These are phyloP conservation scores for Muscicapa comitata DNA, from an alignment of 2,797 vertebrate genomes.

Conservation along the genomic window DNA sequence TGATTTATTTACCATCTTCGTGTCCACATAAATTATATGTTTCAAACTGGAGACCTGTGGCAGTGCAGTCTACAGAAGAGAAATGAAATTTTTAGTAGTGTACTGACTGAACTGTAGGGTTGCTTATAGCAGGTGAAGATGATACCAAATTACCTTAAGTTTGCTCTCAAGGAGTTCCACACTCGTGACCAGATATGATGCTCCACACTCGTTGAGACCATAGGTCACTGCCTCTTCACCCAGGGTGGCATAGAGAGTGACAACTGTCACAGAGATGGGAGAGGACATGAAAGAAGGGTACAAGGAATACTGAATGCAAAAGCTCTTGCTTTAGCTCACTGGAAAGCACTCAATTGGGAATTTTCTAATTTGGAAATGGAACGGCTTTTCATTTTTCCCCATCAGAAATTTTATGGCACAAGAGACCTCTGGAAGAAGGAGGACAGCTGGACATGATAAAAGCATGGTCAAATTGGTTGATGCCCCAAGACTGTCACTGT, in stretches of 20 bases:
- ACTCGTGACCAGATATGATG: constrained; percentile 90
- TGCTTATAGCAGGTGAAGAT: neutral
- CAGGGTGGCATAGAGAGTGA: constrained; percentile 94
- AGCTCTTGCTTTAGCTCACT: neutral
- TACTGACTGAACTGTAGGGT: neutral
- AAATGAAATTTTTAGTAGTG: neutral
- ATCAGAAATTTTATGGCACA: neutral
- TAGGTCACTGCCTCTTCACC: constrained; percentile 92
- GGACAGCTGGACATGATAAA: neutral
- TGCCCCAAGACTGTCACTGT: neutral
- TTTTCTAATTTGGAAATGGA: neutral
- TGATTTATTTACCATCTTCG: constrained; percentile 80
- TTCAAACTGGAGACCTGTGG: constrained; percentile 83
- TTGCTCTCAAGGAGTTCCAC: constrained; percentile 89
- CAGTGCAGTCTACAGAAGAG: constrained; percentile 78
- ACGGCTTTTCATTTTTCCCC: neutral
- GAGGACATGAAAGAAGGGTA: neutral
- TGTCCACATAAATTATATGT: constrained; percentile 93
- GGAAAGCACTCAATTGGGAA: neutral
- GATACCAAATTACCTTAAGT: constrained; percentile 84
- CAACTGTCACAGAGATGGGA: constrained; percentile 77
- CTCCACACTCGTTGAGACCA: constrained; percentile 92
- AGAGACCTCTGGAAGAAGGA: neutral
- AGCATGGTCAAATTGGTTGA: neutral
- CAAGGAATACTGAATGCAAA: neutral